A percentile compares a stretch with the other conserved stretches of the same genome.
Evolutionary conservation across 2,113 vertebrate genomes (phyloP).

Genomic region (Hydrolagus affinis): DNA sequence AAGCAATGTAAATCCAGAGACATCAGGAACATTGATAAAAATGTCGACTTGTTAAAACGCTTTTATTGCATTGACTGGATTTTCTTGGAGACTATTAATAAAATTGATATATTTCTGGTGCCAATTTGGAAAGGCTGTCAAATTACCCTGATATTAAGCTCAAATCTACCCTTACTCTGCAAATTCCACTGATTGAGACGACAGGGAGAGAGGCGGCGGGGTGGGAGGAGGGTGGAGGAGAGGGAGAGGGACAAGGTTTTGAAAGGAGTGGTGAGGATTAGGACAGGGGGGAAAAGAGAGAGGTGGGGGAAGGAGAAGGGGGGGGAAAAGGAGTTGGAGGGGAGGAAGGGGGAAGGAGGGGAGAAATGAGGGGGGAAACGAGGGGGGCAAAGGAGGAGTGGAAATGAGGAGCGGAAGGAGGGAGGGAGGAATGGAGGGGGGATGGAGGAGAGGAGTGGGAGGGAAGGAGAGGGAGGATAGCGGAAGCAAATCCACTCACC

Average conservation of each 20-base stretch:
- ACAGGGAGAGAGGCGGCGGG: background rate
- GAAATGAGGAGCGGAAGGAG: no score
- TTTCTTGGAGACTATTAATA: background rate
- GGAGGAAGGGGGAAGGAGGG: background rate
- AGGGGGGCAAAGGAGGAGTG: no score
- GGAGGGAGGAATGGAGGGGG: no score
- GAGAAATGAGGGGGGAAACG: background rate
- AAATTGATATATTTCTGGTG: background rate
- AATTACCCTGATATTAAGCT: background rate
- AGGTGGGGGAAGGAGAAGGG: background rate
- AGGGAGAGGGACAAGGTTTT: background rate
- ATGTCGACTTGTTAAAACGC: slow-evolving; percentile 14
- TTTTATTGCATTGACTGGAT: background rate
- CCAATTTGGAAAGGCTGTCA: background rate
- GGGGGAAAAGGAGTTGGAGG: background rate
- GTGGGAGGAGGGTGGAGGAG: background rate
- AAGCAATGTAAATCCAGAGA: slow-evolving; percentile 7
- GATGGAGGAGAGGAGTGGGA: no score
- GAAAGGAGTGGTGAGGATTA: background rate
- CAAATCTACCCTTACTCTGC: background rate
- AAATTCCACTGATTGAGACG: background rate
- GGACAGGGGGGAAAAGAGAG: no score
- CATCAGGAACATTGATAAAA: background rate
- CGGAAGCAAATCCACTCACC: no score
- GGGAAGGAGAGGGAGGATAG: no score